Evolutionary conservation across 2,888 invertebrate genomes (phyloP).

Genomic region (Lordiphosa fenestrarum): DNA sequence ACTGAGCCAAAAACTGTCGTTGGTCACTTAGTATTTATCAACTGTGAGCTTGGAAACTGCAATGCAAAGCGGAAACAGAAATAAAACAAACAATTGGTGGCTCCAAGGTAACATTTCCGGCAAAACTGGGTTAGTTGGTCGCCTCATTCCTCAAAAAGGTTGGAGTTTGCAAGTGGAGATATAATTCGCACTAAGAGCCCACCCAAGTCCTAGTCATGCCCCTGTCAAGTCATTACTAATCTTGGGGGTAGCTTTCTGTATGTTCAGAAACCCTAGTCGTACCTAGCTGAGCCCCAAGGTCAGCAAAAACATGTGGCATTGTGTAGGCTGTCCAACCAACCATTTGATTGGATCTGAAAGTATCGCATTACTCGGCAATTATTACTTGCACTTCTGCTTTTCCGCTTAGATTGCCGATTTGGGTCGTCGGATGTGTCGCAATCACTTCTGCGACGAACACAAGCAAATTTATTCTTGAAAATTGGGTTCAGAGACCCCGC

Average conservation of each 20-base stretch:
- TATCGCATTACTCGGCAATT: conserved; percentile 45
- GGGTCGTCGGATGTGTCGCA: conserved; percentile 46
- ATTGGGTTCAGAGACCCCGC: conserved; percentile 4
- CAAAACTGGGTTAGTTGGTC: conserved; percentile 32
- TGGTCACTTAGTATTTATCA: conserved; percentile 53
- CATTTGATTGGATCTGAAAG: conserved; percentile 20
- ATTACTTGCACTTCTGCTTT: conserved; percentile 28
- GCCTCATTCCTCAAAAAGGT: background rate
- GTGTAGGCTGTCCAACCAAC: conserved; percentile 19
- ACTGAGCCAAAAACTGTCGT: conserved; percentile 31
- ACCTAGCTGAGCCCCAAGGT: conserved; percentile 34
- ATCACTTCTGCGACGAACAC: conserved; percentile 15
- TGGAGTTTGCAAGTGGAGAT: conserved; percentile 1
- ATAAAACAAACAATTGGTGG: conserved; percentile 12
- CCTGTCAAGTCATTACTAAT: conserved; percentile 11
- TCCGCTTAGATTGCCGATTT: conserved; percentile 23
- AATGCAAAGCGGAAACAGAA: conserved; percentile 43
- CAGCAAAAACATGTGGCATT: conserved; percentile 26
- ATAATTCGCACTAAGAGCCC: conserved; percentile 1
- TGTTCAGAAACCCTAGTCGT: conserved; percentile 6
- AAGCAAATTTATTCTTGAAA: background rate
- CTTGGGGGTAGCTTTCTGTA: conserved; percentile 17
- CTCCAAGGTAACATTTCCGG: conserved; percentile 35
- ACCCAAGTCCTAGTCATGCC: conserved; percentile 9
- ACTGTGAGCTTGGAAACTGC: conserved; percentile 36